Evolutionary conservation across 2,113 vertebrate genomes (phyloP).

Genomic region (Phalacrocorax brasilianus): DNA sequence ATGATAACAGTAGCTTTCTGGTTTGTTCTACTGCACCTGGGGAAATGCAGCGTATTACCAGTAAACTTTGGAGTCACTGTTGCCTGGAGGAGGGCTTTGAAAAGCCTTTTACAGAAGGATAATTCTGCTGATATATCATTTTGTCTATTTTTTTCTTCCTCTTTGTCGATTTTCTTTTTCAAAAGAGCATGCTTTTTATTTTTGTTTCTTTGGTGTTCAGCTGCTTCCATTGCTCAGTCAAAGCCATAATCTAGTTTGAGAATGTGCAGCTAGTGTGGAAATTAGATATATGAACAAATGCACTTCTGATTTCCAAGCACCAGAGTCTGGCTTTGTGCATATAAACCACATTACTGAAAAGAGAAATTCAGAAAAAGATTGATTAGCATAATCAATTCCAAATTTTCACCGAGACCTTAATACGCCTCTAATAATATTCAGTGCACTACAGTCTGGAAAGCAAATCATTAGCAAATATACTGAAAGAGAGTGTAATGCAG

Average conservation of each 20-base stretch:
- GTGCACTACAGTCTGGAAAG: neutral
- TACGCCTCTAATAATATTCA: neutral
- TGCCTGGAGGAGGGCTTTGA: conserved; percentile 32
- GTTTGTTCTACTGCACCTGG: neutral
- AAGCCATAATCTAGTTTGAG: conserved; percentile 32
- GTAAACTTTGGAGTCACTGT: conserved; percentile 7
- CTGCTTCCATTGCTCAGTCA: neutral
- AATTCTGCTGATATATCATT: conserved; percentile 24
- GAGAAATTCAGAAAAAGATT: neutral
- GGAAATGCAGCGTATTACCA: conserved; percentile 7
- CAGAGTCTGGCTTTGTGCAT: neutral
- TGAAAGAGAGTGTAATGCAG: neutral
- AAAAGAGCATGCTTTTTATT: neutral
- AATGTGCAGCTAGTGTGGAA: neutral
- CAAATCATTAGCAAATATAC: neutral
- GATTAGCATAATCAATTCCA: neutral
- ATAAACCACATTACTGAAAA: neutral
- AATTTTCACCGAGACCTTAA: neutral
- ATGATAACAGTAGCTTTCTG: neutral
- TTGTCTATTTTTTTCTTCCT: neutral
- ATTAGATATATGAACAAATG: neutral
- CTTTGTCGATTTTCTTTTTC: neutral
- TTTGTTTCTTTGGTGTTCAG: conserved; percentile 15
- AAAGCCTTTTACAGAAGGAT: conserved; percentile 17
- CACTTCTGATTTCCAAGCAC: neutral